Evolutionary conservation across 37 sponge, comb jelly and placozoan species (phyloP).

Genomic region (Ephydatia muelleri): DNA sequence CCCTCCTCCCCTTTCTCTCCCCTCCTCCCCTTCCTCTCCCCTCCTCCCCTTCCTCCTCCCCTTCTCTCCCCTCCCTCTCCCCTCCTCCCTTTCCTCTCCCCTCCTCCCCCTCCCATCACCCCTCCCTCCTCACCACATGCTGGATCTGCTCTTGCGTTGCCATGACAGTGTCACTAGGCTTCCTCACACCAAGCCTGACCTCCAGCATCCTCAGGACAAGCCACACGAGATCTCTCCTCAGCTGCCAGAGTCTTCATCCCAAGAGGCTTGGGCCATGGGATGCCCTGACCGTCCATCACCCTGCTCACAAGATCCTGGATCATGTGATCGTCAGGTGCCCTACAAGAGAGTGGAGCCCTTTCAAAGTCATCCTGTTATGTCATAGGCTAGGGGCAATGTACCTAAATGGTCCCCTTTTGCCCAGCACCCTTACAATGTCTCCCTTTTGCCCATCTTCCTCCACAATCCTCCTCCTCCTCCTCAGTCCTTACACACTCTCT

Average conservation of each 20-base stretch:
- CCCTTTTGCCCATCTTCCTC: neutral
- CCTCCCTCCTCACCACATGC: constrained; percentile 40
- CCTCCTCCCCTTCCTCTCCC: no score
- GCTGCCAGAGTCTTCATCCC: constrained; percentile 36
- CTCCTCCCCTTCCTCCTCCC: no score
- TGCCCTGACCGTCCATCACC: constrained; percentile 51
- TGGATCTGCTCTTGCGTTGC: constrained; percentile 31
- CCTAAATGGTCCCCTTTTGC: neutral
- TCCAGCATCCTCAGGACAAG: constrained; percentile 53
- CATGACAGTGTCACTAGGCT: constrained; percentile 13
- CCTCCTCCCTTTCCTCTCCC: constrained; percentile 22
- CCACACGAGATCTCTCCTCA: constrained; percentile 49
- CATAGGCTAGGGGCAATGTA: no score
- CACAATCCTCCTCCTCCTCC: neutral
- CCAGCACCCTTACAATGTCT: neutral
- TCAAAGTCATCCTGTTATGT: no score
- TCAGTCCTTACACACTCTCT: no score
- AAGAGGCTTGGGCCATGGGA: constrained; percentile 62
- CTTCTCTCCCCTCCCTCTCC: neutral
- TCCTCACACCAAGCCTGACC: constrained; percentile 36
- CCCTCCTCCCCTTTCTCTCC: neutral
- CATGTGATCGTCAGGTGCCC: constrained; percentile 46
- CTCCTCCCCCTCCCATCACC: no score
- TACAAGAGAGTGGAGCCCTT: constrained; percentile 11
- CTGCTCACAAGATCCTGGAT: constrained; percentile 41